Base-by-base conservation (phyloP, 2,888 invertebrate genomes). In the Brenthis ino region DNA sequence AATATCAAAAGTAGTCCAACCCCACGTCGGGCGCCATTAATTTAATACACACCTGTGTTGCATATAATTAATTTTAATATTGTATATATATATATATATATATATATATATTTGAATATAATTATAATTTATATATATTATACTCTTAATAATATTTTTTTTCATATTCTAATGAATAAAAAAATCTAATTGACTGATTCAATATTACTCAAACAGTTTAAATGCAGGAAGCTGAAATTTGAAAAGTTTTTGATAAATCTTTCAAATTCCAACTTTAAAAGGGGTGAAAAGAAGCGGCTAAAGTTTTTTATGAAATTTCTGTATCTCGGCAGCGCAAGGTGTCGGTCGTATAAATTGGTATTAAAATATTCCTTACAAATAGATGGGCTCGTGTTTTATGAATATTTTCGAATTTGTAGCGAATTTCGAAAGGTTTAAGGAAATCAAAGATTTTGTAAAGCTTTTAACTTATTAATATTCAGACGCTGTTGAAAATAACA, bases 241-340 rank as follows among this genome's bases (percentile, higher is more conserved):
- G 54, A 6, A 24, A 63, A 63, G 43, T 54, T 63, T 63, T 43
- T 54, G 54, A 63, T 63, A 63, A 54, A 54, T 63, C 43, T 54
- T 63, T 24, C 20, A 63, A 63, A 63, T 63, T 63, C 54, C 16
- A 63, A 63, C 53, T 54, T 63, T 54, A 63, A 63, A 63, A 63
- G 63, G 60, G 54, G 53, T 53, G 54, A 63, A 63, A 63, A 54
- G 63, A 63, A 53, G 54, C 37, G 54, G 63, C 4, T 14, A 54
- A 63, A 54, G 20, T 63, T 63, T 63, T 63, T 54, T 63, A 63
- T 63, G 63, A 63, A 63, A 63, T 63, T 63, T 63, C 43, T 63
- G 63, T 63, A 63, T 63, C 63, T 54, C 63, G 6, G 51, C 20
- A 51, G 37, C 53, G 54, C 54, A 54, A 63, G 54, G 63, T 63